These are phyloP conservation scores for Zhuqinia jingwanae DNA, from an alignment of 2,888 invertebrate genomes.

Conservation along the genomic window DNA sequence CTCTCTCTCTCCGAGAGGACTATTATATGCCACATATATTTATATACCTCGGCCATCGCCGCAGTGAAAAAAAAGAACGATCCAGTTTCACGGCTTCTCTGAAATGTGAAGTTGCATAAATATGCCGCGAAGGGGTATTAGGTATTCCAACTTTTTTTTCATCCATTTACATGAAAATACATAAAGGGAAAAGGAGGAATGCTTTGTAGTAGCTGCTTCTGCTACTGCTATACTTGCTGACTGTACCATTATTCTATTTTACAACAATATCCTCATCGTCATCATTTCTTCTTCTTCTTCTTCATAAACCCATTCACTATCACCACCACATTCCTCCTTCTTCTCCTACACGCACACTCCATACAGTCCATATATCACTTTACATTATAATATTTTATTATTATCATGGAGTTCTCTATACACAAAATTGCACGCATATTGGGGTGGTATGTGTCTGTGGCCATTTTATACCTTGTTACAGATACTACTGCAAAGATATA, in stretches of 20 bases:
- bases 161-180: constrained; percentile 63
- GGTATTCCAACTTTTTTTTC: constrained; percentile 59
- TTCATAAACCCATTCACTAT: constrained; percentile 4
- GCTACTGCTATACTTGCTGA: not conserved
- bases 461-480: not conserved
- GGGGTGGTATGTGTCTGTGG: not conserved
- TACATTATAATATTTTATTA: too few relatives aligned
- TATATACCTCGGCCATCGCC: too few relatives aligned
- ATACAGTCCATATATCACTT: too few relatives aligned
- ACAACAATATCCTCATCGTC: not conserved
- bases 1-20: constrained; percentile 12
- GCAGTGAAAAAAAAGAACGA: not conserved
- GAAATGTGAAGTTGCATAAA: constrained; percentile 58
- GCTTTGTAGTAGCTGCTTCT: not conserved
- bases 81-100: not conserved
- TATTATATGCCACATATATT: not conserved
- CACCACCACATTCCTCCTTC: not conserved
- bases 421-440: not conserved
- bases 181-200: constrained; percentile 25
- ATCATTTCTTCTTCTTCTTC: too few relatives aligned
- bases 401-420: too few relatives aligned
- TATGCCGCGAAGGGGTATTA: constrained; percentile 46
- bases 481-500: not conserved
- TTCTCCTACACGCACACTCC: not conserved
- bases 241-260: not conserved